phyloP scores from a whole-genome alignment of 1,140 invertebrate genomes.

The Zaprionus camerounensis region DNA sequence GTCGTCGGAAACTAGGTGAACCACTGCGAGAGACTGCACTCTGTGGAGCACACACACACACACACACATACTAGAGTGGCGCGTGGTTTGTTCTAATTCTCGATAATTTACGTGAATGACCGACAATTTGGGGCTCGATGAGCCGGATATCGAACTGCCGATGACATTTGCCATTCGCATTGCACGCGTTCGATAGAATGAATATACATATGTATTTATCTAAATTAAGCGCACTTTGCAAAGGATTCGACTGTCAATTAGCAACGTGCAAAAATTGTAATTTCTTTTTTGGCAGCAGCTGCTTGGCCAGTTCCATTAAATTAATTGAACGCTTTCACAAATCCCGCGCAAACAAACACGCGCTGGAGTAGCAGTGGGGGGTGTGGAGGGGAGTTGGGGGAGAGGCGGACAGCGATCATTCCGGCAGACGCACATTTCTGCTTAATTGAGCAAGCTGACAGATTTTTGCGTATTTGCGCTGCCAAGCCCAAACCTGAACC shows the following conservation, averaged over 20 bases:
- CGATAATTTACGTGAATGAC: constrained; percentile 68
- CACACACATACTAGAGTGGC: constrained; percentile 18
- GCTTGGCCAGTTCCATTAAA: constrained; percentile 64
- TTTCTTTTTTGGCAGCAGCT: constrained; percentile 69
- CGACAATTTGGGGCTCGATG: constrained; percentile 54
- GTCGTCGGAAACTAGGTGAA: constrained; percentile 75
- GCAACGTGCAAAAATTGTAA: constrained; percentile 39
- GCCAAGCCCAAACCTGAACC: constrained; percentile 11
- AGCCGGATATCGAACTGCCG: constrained; percentile 64
- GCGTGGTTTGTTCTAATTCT: constrained; percentile 71
- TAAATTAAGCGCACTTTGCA: constrained; percentile 12
- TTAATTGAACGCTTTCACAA: constrained; percentile 83
- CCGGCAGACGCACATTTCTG: constrained; percentile 22
- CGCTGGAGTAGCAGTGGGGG: background rate
- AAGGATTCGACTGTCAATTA: constrained; percentile 53
- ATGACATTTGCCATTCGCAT: constrained; percentile 14
- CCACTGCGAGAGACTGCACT: constrained; percentile 45
- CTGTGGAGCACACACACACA: constrained; percentile 40
- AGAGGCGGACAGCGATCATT: background rate
- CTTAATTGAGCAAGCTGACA: constrained; percentile 75
- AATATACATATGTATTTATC: background rate
- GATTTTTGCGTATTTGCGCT: constrained; percentile 61
- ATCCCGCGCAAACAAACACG: constrained; percentile 52
- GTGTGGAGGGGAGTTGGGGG: background rate
- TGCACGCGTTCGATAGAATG: background rate